phyloP scores from a whole-genome alignment of 1,140 invertebrate genomes.

The Drosophila kikkawai region DNA sequence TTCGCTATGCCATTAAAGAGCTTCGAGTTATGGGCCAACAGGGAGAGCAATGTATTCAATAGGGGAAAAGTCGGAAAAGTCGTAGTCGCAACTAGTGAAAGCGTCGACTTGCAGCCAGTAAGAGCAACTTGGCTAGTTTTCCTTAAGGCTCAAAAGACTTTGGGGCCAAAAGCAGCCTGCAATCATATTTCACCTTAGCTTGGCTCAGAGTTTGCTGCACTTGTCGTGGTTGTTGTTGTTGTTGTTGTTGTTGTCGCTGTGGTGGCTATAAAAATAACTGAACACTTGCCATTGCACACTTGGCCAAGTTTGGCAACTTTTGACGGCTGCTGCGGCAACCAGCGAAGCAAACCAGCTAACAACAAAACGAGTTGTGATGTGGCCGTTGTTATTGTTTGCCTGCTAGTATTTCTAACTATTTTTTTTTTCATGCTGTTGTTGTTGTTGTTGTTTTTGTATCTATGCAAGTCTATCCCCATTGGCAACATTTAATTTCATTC shows the following conservation, averaged over 20 bases:
- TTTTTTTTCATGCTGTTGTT: neutral
- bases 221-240: conserved; percentile 56
- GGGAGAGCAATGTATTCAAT: conserved; percentile 21
- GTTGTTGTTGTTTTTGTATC: neutral
- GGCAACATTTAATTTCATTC: conserved; percentile 80
- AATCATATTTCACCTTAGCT: conserved; percentile 78
- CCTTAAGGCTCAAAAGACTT: conserved; percentile 43
- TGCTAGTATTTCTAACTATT: conserved; percentile 56
- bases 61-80: conserved; percentile 29
- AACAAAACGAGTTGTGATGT: conserved; percentile 66
- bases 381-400: conserved; percentile 44
- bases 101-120: conserved; percentile 24
- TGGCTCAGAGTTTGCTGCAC: conserved; percentile 56
- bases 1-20: conserved; percentile 26
- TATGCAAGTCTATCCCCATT: conserved; percentile 40
- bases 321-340: conserved; percentile 57
- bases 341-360: conserved; percentile 38
- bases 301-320: conserved; percentile 82
- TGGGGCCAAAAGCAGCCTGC: conserved; percentile 47
- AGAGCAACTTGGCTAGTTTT: conserved; percentile 40
- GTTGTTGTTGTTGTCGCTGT: conserved; percentile 33
- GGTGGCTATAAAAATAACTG: conserved; percentile 73
- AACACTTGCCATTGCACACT: conserved; percentile 80
- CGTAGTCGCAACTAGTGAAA: conserved; percentile 42
- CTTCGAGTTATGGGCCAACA: conserved; percentile 26